These are phyloP conservation scores for Peromyscus polionotus DNA, from an alignment of 2,113 vertebrate species.

Conservation along the genomic window DNA sequence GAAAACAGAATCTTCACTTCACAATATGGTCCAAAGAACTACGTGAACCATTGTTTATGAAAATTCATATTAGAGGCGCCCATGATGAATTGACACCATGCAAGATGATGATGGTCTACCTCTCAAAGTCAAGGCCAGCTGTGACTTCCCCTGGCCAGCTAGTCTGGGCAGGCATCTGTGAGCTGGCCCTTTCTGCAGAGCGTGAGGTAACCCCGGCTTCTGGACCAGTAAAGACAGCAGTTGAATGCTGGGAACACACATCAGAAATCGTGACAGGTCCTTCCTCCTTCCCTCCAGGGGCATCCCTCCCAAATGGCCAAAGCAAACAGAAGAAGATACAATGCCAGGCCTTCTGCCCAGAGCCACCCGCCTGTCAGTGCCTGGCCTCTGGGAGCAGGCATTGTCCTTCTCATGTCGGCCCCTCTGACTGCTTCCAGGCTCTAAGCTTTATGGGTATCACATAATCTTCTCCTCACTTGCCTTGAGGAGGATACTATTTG, in stretches of 20 bases:
- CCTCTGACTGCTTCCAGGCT: no score
- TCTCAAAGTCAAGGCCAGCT: background rate
- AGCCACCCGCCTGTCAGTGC: background rate
- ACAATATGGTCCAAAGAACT: background rate
- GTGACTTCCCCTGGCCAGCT: background rate
- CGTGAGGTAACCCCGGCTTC: background rate
- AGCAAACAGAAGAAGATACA: background rate
- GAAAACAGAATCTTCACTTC: background rate
- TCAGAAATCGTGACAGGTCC: no score
- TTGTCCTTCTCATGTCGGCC: fast-evolving
- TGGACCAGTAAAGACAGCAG: fast-evolving
- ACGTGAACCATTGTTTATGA: background rate
- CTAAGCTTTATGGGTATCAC: fast-evolving
- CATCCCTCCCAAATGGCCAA: background rate
- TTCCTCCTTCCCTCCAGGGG: background rate
- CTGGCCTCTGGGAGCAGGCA: no score
- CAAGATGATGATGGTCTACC: background rate
- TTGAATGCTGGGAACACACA: background rate
- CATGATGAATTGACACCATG: background rate
- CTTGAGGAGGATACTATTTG: fast-evolving
- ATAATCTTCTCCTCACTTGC: background rate
- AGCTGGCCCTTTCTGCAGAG: background rate
- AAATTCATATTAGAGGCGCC: background rate
- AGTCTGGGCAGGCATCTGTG: background rate
- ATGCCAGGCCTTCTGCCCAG: background rate